A percentile compares a stretch with the other conserved stretches of the same genome.
Evolutionary conservation across 2,797 vertebrate species (phyloP).

Genomic region (Morelia viridis): DNA sequence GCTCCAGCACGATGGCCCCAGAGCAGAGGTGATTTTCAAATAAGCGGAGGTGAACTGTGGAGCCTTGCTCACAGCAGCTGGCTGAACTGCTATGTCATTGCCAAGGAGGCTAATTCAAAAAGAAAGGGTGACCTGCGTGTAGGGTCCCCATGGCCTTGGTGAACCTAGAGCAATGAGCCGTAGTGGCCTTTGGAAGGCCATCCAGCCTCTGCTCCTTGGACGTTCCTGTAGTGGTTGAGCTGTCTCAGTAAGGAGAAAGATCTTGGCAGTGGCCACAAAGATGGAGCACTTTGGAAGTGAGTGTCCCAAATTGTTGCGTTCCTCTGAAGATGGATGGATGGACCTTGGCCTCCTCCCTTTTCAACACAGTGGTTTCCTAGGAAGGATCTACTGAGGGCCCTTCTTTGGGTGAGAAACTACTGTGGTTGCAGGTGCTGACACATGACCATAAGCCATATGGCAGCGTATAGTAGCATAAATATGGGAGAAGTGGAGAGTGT

Average conservation of each 20-base stretch:
- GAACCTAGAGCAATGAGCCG: neutral
- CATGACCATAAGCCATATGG: neutral
- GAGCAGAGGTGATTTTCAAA: neutral
- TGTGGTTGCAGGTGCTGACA: neutral
- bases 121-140: neutral
- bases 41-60: neutral
- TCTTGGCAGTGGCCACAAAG: neutral
- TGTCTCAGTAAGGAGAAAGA: neutral
- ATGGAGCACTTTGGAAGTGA: neutral
- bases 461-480: neutral
- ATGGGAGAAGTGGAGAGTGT: neutral
- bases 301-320: neutral
- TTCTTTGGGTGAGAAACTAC: neutral
- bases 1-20: neutral
- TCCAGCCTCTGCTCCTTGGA: neutral
- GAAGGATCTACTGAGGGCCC: neutral
- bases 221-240: neutral
- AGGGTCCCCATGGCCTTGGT: neutral
- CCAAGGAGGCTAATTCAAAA: neutral
- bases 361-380: neutral
- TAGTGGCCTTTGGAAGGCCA: neutral
- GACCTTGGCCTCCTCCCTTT: neutral
- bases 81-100: neutral
- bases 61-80: neutral
- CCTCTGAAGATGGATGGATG: neutral